Conservation (phyloP, 35 echinoderm and acorn worm genomes). For the Anneissia japonica region DNA sequence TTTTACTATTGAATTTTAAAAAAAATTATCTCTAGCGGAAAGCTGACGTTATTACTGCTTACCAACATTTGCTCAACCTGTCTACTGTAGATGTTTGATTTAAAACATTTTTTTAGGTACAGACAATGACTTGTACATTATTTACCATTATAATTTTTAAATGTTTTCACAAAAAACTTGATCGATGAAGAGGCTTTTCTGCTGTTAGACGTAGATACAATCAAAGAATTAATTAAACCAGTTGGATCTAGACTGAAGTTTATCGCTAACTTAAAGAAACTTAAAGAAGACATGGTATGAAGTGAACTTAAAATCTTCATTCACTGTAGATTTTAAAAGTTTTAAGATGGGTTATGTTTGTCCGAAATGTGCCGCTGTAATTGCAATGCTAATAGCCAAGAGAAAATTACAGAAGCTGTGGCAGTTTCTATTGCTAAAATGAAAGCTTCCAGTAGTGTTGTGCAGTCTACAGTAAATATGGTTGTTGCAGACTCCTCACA, state of each 20-base stretch:
- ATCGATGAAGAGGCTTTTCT: slow-evolving; percentile 20
- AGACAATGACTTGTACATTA: no score
- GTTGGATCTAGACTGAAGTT: neutral
- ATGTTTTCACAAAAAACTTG: neutral
- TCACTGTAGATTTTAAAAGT: neutral
- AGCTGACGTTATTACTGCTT: no score
- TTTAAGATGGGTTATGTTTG: neutral
- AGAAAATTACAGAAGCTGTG: neutral
- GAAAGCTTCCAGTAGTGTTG: slow-evolving; percentile 14
- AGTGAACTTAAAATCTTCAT: neutral
- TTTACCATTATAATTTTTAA: no score
- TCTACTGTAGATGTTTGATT: no score
- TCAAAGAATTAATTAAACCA: slow-evolving; percentile 6
- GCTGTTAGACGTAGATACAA: neutral
- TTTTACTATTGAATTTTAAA: no score
- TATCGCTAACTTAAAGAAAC: neutral
- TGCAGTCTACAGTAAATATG: slow-evolving; percentile 22
- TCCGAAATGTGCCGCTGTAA: neutral
- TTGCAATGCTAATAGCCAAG: neutral
- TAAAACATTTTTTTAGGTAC: no score
- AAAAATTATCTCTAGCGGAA: no score
- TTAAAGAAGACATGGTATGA: neutral
- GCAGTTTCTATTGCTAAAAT: slow-evolving; percentile 13
- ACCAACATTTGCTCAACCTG: no score
- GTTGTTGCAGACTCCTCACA: neutral